Evolutionary conservation across 2,113 vertebrate species (phyloP), one percentile per base, ranked within the genome.

Genomic region (Onychorhynchus coronatus): DNA sequence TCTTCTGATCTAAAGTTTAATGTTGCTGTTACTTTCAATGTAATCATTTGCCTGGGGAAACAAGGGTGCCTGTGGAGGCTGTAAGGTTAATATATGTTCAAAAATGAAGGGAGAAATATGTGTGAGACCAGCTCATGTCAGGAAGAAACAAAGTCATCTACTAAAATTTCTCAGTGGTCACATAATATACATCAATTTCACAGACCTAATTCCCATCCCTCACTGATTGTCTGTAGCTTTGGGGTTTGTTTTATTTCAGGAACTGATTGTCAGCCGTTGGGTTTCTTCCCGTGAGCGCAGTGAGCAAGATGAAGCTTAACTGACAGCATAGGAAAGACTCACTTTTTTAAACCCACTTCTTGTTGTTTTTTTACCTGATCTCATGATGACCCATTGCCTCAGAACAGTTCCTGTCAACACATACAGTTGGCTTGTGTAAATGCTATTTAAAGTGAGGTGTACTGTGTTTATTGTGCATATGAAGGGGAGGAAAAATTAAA

Each of bases 181-280:
- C 42, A 12, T 37, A 61, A 39, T 11, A 14, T 1, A n/a, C 1
- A 5, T 35, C 11, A 21, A 0, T 81, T 66, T 71, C 24, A 18
- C 52, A 92, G 39, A 12, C 28, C 81, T 41, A 37, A 56, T 52
- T 52, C 30, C 17, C 16, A 14, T 39, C 18, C 52, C 35, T 81
- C 44, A 3, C 15, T 30, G 37, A 20, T 44, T n/a, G 10, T 8
- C 35, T 81, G 28, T 19, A 31, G 37, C 9, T 56, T 35, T 50
- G 16, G 30, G 62, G 5, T 3, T 8, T 62, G 4, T 47, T 94
- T 70, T 62, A 52, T 97, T 97, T 67, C 97, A 99, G 99, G 99
- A 99, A 89, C 95, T 99, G 71, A 98, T 99, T 19, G 95, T 99
- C 53, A 98, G 93, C 96, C 98, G 99, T 11, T 99, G 99, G 99